These are phyloP conservation scores for Dendrocincla fuliginosa DNA, from an alignment of 2,797 vertebrate species.

Conservation along the genomic window DNA sequence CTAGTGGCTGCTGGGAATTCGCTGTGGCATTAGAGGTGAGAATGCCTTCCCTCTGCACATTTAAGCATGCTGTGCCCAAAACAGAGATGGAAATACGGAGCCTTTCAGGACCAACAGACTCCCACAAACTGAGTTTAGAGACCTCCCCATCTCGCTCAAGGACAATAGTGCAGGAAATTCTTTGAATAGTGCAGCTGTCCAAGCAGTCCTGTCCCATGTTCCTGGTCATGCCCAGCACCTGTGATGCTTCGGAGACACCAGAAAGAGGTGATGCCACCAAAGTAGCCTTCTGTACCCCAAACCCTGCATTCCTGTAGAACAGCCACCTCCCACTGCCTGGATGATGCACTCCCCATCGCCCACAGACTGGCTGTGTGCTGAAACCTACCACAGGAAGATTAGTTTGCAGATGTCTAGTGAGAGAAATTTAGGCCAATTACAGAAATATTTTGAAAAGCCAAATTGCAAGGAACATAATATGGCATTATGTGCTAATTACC, in stretches of 20 bases:
- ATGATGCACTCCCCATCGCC: not conserved
- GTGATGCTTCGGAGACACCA: not conserved
- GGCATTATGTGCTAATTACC: not conserved
- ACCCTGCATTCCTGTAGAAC: not conserved
- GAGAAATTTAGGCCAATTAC: not conserved
- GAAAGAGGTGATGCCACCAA: not conserved
- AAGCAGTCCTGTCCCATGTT: not conserved
- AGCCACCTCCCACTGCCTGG: rapidly evolving
- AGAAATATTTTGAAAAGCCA: not conserved
- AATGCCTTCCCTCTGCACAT: not conserved
- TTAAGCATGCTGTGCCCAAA: not conserved
- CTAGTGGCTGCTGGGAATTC: constrained; percentile 35
- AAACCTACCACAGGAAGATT: not conserved
- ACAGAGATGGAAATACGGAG: not conserved
- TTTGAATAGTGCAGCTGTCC: not conserved
- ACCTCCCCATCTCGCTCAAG: not conserved
- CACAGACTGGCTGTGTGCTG: not conserved
- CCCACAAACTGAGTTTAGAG: not conserved
- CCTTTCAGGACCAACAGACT: not conserved
- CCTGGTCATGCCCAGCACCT: not conserved
- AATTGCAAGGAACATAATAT: not conserved
- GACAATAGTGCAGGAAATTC: not conserved
- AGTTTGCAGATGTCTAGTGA: not conserved
- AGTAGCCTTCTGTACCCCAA: not conserved
- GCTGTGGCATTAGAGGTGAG: not conserved